A percentile compares a stretch with the other conserved stretches of the same genome.
Conservation (phyloP, 2,797 vertebrate species). For the Meda fulgida region DNA sequence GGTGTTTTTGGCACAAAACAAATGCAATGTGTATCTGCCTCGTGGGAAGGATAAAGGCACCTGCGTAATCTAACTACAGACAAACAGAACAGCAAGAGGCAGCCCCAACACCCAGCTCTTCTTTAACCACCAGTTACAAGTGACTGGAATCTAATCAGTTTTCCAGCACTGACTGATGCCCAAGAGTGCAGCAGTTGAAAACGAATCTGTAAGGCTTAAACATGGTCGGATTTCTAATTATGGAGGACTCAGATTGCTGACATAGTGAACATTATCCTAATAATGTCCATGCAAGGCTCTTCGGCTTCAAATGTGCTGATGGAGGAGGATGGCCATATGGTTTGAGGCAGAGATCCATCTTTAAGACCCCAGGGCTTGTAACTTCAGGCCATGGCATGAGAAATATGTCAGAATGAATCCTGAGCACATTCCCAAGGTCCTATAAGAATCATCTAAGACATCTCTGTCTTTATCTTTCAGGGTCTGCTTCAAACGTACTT, state of each 20-base stretch:
- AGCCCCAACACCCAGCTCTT: constrained; percentile 30
- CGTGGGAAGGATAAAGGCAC: constrained; percentile 27
- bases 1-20: not conserved
- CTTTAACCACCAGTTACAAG: constrained; percentile 56
- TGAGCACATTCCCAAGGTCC: constrained; percentile 7
- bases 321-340: not conserved
- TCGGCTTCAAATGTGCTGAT: constrained; percentile 46
- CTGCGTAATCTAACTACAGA: constrained; percentile 49
- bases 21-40: constrained; percentile 20
- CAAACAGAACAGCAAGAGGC: constrained; percentile 42
- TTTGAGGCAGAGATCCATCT: constrained; percentile 26
- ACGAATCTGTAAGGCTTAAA: constrained; percentile 68
- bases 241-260: constrained; percentile 65
- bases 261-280: constrained; percentile 72
- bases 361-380: constrained; percentile 18
- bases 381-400: constrained; percentile 14
- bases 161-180: constrained; percentile 67
- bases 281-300: constrained; percentile 49
- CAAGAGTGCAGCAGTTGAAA: constrained; percentile 66
- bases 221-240: constrained; percentile 74
- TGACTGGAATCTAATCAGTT: constrained; percentile 76
- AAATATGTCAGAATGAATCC: constrained; percentile 35
- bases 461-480: constrained; percentile 35
- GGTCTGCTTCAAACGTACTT: not conserved
- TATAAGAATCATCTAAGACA: constrained; percentile 31